Base-by-base conservation (phyloP, 1,140 invertebrate species). In the Drosophila tsacasi region DNA sequence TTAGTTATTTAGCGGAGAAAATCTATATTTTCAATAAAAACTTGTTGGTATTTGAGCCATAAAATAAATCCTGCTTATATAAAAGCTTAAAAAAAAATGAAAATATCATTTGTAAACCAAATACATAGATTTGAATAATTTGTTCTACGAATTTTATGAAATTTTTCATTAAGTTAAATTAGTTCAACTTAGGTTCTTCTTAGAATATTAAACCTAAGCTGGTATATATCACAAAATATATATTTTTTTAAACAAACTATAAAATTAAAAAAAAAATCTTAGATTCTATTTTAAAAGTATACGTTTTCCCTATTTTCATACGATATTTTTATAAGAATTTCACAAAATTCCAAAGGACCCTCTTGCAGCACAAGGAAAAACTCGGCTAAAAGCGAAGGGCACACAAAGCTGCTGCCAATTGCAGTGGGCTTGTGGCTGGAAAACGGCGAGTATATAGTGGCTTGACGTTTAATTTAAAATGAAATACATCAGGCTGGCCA, bases 401-500 rank as follows among this genome's bases (percentile, higher is more conserved):
- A 19, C 21, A 23, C 61, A 64, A 85, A 84, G 78, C 46, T 90
- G 72, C 73, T 78, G 74, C 64, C 85, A 89, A 90, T 87, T 89
- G 69, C 72, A 84, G 75, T 87, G 40, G 71, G 55, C 59, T 52
- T 79, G 64, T 60, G 71, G 65, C 37, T 32, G 57, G 47, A 46
- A 64, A 61, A 57, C 58, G 39, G n/a, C 10, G 42, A 50, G 39
- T 46, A 52, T 54, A 44, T 76, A 46, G 71, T 67, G 73, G 73
- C 49, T 61, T 54, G 62, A 76, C 69, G 68, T 89, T 86, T 86
- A 89, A 83, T 89, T 89, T 89, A 61, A 83, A 86, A 79, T 58
- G 69, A 79, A 87, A 83, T 80, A 74, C 83, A 87, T 86, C 84
- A 83, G 72, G 67, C 49, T 77, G 83, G 80, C 71, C 84, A 86